Evolutionary conservation across 2,888 invertebrate species (phyloP), one percentile per base, ranked within the genome.

Genomic region (Epinotia ramella): DNA sequence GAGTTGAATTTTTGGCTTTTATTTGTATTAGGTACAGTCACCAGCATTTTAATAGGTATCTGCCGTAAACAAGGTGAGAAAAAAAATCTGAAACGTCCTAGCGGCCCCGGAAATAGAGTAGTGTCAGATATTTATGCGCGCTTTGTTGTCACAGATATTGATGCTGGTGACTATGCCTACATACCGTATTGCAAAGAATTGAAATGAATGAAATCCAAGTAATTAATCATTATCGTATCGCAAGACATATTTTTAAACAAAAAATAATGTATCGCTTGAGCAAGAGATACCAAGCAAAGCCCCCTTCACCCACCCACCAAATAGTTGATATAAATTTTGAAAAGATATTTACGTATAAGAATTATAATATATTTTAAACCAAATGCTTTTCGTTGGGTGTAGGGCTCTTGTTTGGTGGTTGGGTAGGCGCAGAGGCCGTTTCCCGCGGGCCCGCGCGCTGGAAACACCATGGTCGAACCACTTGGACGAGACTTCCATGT

Each of bases 261-360:
- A 78, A 66, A 40, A 74, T 73, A 62, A 74, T 77, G 83, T 83
- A 83, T 83, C 82, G 80, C 81, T 83, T 84, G 79, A 83, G 82
- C 83, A 86, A 89, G 94, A 95, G 95, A 95, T 95, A 95, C 95
- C 95, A 95, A 95, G 95, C 95, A 94, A 95, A 95, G 95, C 95
- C 94, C 93, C 94, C 92, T 93, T 92, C 94, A 94, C 94, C 95
- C 95, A 95, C 91, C 95, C 95, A 95, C 95, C 95, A 95, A 95
- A 94, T 89, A 83, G 82, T 85, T 82, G 18, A 86, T 79, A 78
- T 84, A 76, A 91, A 91, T 92, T 91, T 91, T 83, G 86, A 88
- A 88, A 81, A 80, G 59, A 59, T 77, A 56, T 67, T 9, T 28
- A 13, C 79, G 76, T 66, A 59, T 60, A 71, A 33, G 70, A 73